Percentiles rank a stretch among this genome's conserved stretches.
Evolutionary conservation across 2,888 invertebrate genomes (phyloP).

Genomic region (Podotricha telesiphe): DNA sequence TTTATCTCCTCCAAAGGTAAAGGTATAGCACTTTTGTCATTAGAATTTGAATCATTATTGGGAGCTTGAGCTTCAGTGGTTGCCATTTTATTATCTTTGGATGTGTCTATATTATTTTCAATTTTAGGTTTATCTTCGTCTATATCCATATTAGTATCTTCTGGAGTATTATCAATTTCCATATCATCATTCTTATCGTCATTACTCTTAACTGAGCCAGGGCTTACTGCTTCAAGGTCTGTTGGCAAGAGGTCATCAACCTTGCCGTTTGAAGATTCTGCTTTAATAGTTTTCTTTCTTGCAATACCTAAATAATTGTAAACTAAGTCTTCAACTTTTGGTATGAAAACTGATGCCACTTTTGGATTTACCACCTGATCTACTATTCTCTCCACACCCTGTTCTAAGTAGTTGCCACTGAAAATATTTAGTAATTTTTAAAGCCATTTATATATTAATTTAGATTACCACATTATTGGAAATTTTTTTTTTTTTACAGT

Average conservation of each 20-base stretch:
- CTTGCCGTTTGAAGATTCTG: slow-evolving; percentile 67
- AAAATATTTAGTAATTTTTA: slow-evolving; percentile 45
- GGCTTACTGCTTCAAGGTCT: slow-evolving; percentile 92
- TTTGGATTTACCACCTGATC: slow-evolving; percentile 98
- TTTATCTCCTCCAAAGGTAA: slow-evolving; percentile 69
- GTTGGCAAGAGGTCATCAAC: slow-evolving; percentile 85
- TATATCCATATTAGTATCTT: slow-evolving; percentile 57
- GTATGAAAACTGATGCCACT: slow-evolving; percentile 93
- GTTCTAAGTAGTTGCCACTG: slow-evolving; percentile 94
- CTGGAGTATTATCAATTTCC: slow-evolving; percentile 52
- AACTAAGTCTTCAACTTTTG: slow-evolving; percentile 95
- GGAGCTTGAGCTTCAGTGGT: slow-evolving; percentile 74
- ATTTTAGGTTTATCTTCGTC: slow-evolving; percentile 62
- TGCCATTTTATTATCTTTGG: slow-evolving; percentile 60
- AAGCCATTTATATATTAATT: not conserved
- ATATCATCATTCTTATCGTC: slow-evolving; percentile 66
- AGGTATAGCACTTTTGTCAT: slow-evolving; percentile 64
- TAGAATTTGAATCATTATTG: slow-evolving; percentile 59
- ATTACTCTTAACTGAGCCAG: slow-evolving; percentile 88
- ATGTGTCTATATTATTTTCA: slow-evolving; percentile 52
- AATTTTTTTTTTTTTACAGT: no score
- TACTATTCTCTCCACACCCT: slow-evolving; percentile 96
- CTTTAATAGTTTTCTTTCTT: slow-evolving; percentile 82
- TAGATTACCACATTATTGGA: no score
- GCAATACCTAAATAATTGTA: slow-evolving; percentile 93